phyloP scores from a whole-genome alignment of 2,888 invertebrate genomes.

The Eucriotettix oculatus region DNA sequence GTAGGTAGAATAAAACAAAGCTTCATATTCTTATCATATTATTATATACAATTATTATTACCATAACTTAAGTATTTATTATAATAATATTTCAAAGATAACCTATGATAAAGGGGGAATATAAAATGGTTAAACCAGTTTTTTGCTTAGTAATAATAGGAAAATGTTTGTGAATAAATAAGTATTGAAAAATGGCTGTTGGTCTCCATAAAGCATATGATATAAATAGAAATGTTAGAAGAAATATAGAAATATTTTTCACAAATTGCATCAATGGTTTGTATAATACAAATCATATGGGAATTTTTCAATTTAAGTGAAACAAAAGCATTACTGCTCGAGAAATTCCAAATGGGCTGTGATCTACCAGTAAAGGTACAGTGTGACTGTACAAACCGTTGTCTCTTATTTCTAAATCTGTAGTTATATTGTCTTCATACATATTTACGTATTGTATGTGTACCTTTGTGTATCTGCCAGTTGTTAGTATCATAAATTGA shows the following conservation, averaged over 20 bases:
- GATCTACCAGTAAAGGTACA: slow-evolving; percentile 32
- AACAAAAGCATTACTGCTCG: slow-evolving; percentile 18
- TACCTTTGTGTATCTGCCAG: no score
- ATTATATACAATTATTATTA: slow-evolving; percentile 14
- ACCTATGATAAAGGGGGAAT: slow-evolving; percentile 2
- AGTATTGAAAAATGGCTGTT: slow-evolving; percentile 5
- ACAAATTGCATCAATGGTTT: no score
- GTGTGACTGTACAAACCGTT: slow-evolving; percentile 46
- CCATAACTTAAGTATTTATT: slow-evolving; percentile 14
- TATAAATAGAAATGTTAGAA: background rate
- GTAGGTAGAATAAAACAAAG: slow-evolving; percentile 7
- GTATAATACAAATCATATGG: no score
- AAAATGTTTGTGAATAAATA: slow-evolving; percentile 3
- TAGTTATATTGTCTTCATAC: no score
- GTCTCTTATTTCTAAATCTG: slow-evolving; percentile 22
- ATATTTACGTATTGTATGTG: no score
- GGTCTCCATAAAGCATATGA: slow-evolving; percentile 9
- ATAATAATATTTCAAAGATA: slow-evolving; percentile 12
- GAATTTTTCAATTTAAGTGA: no score
- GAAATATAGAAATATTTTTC: background rate
- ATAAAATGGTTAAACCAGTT: background rate
- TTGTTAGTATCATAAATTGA: no score
- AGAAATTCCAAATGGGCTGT: slow-evolving; percentile 69
- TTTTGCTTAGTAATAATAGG: slow-evolving; percentile 10
- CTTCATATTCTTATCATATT: slow-evolving; percentile 15